Conservation (phyloP, 2,888 invertebrate genomes). For the Clitarchus hookeri region DNA sequence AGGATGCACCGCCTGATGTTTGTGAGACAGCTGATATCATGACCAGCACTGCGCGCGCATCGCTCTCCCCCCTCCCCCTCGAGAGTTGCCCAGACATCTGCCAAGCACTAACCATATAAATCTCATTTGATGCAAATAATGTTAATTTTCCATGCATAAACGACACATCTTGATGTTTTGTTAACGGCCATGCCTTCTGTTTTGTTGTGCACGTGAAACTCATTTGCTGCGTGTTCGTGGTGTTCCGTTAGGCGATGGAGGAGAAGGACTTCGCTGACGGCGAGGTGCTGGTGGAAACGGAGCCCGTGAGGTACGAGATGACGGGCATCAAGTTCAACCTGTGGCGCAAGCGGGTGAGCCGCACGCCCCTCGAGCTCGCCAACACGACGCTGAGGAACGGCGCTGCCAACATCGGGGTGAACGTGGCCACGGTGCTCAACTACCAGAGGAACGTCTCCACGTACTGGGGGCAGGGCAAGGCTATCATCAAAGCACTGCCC, state of each 20-base stretch:
- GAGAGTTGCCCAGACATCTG: too few species aligned
- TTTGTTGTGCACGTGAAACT: too few species aligned
- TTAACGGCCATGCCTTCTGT: background rate
- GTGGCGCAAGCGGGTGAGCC: slow-evolving; percentile 49
- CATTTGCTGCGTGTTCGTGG: too few species aligned
- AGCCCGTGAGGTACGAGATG: slow-evolving; percentile 77
- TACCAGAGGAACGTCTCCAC: slow-evolving; percentile 72
- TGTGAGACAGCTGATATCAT: too few species aligned
- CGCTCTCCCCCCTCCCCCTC: too few species aligned
- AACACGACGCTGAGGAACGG: slow-evolving; percentile 57
- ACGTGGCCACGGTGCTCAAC: slow-evolving; percentile 73
- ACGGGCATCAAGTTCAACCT: slow-evolving; percentile 62
- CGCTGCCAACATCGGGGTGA: slow-evolving; percentile 47
- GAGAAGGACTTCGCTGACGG: slow-evolving; percentile 66
- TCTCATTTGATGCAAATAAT: too few species aligned
- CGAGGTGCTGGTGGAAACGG: slow-evolving; percentile 78
- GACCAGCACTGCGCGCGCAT: too few species aligned
- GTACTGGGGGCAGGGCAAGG: slow-evolving; percentile 80
- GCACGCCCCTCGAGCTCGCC: slow-evolving; percentile 51
- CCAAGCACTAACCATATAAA: too few species aligned
- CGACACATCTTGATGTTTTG: background rate
- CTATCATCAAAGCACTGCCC: slow-evolving; percentile 71
- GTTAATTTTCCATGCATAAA: too few species aligned
- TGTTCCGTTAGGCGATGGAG: slow-evolving; percentile 54
- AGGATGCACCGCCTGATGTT: too few species aligned